Conservation (phyloP, 2,888 invertebrate genomes). For the Ichneumoninae sp. region DNA sequence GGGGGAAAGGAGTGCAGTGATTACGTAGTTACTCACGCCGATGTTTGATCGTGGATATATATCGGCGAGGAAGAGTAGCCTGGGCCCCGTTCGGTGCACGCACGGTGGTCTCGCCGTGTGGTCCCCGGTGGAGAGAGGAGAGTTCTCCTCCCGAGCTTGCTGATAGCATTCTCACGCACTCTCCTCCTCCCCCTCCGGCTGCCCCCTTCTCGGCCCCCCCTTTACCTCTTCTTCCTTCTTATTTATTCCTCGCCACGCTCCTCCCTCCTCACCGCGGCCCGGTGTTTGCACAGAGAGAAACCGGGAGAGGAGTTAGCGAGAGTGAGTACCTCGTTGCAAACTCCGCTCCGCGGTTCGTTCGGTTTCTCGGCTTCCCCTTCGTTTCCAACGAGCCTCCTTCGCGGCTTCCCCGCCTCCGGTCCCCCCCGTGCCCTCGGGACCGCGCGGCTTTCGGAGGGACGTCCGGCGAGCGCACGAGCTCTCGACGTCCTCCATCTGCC, state of each 20-base stretch:
- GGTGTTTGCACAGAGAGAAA: slow-evolving; percentile 67
- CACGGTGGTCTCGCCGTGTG: slow-evolving; percentile 84
- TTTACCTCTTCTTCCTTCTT: slow-evolving; percentile 60
- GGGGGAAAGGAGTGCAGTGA: slow-evolving; percentile 67
- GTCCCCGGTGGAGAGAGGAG: slow-evolving; percentile 73
- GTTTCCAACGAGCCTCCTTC: slow-evolving; percentile 54
- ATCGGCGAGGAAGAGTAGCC: slow-evolving; percentile 74
- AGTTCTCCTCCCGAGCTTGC: slow-evolving; percentile 63
- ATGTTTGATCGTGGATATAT: slow-evolving; percentile 79
- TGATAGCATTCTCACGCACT: slow-evolving; percentile 71
- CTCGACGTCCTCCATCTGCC: neutral
- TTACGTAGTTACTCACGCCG: slow-evolving; percentile 76
- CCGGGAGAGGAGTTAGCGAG: neutral
- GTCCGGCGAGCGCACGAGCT: slow-evolving; percentile 59
- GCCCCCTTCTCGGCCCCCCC: slow-evolving; percentile 24
- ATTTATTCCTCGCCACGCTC: slow-evolving; percentile 63
- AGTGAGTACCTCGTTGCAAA: slow-evolving; percentile 30
- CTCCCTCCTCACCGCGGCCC: slow-evolving; percentile 43
- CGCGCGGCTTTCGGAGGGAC: slow-evolving; percentile 42
- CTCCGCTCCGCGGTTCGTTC: slow-evolving; percentile 42
- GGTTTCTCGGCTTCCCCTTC: slow-evolving; percentile 50
- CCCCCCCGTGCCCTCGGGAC: slow-evolving; percentile 38
- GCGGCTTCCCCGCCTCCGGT: slow-evolving; percentile 36
- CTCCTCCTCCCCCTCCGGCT: slow-evolving; percentile 21
- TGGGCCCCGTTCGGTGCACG: slow-evolving; percentile 70